A percentile compares a stretch with the other conserved stretches of the same genome.
Conservation (phyloP, 2,113 vertebrate species). For the Bubo blakistoni region DNA sequence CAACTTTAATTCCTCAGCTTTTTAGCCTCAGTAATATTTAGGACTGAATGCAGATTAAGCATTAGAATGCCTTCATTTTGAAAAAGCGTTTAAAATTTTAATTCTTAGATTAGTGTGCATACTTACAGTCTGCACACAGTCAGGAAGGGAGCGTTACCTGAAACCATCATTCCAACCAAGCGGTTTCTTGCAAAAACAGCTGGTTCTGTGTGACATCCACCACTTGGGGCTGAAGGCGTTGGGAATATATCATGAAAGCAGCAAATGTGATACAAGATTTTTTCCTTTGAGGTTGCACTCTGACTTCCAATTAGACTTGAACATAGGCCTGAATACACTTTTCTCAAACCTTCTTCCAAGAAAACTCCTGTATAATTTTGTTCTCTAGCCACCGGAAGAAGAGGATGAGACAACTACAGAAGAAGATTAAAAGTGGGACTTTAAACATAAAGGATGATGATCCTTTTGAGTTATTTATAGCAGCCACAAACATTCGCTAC, state of each 20-base stretch:
- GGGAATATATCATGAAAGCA: rapidly evolving
- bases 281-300: neutral
- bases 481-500: conserved; percentile 96
- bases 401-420: conserved; percentile 96
- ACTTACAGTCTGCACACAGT: neutral
- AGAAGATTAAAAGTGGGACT: conserved; percentile 93
- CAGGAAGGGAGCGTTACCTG: neutral
- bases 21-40: neutral
- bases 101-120: neutral
- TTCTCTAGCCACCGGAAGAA: conserved; percentile 89
- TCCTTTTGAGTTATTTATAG: conserved; percentile 94
- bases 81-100: neutral
- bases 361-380: neutral
- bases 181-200: neutral
- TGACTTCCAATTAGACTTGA: neutral
- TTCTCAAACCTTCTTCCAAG: neutral
- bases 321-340: neutral
- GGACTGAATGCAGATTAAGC: neutral
- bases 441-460: conserved; percentile 92
- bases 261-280: neutral
- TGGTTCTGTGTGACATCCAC: neutral
- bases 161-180: neutral
- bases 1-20: neutral
- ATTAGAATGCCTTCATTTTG: neutral
- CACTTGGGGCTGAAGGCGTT: neutral